Evolutionary conservation across 2,888 invertebrate genomes (phyloP).

Genomic region (Flabesymbios commensalis): DNA sequence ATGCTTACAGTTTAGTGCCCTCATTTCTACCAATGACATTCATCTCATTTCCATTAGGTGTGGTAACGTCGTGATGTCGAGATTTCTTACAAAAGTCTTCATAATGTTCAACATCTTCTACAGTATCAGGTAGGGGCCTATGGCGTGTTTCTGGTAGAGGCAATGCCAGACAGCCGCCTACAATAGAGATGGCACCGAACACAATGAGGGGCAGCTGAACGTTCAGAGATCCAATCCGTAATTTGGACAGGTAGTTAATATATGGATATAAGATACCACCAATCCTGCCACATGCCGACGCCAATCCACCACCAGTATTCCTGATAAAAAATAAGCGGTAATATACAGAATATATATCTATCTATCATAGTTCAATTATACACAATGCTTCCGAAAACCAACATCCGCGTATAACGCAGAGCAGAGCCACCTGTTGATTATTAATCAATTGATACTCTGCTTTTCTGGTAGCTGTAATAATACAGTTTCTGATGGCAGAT

Average conservation of each 20-base stretch:
- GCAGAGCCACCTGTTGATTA: too few species aligned
- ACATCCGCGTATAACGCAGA: too few species aligned
- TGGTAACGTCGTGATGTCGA: not conserved
- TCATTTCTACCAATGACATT: too few species aligned
- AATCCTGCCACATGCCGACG: conserved; percentile 31
- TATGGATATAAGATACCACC: conserved; percentile 36
- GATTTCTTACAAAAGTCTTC: conserved; percentile 27
- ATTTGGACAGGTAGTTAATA: conserved; percentile 34
- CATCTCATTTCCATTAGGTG: too few species aligned
- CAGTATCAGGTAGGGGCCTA: conserved; percentile 33
- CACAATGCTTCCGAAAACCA: too few species aligned
- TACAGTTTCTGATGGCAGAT: too few species aligned
- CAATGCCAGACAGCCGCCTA: conserved; percentile 31
- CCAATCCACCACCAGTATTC: conserved; percentile 35
- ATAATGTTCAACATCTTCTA: conserved; percentile 37
- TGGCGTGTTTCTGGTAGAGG: conserved; percentile 36
- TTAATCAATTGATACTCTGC: too few species aligned
- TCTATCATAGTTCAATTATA: too few species aligned
- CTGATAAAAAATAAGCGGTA: conserved; percentile 7
- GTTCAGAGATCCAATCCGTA: conserved; percentile 20
- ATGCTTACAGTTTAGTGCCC: too few species aligned
- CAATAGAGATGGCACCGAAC: conserved; percentile 31
- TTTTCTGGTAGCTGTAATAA: too few species aligned
- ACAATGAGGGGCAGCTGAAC: conserved; percentile 32
- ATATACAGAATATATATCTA: too few species aligned